A percentile compares a stretch with the other conserved stretches of the same genome.
phyloP scores from a whole-genome alignment of 1,140 invertebrate species.

The Nasonia longicornis region DNA sequence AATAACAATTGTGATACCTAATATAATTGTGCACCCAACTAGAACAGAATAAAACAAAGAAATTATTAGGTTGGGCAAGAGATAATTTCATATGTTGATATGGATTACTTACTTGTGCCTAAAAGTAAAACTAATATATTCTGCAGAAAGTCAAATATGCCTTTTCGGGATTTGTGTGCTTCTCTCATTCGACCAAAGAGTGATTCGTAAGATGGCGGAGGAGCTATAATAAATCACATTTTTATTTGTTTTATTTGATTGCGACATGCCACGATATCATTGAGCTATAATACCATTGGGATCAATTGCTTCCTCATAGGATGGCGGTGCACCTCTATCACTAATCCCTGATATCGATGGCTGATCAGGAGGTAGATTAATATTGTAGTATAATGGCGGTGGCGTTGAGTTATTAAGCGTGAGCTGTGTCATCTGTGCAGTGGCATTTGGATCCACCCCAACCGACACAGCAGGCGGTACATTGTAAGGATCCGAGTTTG shows the following conservation, averaged over 20 bases:
- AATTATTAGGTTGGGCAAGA: neutral
- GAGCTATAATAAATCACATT: conserved; percentile 63
- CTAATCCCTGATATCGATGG: conserved; percentile 51
- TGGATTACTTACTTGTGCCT: conserved; percentile 72
- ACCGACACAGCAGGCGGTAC: conserved; percentile 40
- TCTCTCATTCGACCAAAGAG: conserved; percentile 76
- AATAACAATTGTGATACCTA: conserved; percentile 74
- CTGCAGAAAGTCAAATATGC: conserved; percentile 74
- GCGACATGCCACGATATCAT: too few species aligned
- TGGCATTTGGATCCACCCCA: conserved; percentile 48
- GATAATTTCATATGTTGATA: neutral
- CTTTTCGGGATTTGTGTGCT: conserved; percentile 73
- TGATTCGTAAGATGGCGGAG: conserved; percentile 78
- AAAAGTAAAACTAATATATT: conserved; percentile 74
- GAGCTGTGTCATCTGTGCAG: conserved; percentile 44
- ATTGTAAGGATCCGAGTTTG: conserved; percentile 17
- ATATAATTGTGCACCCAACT: conserved; percentile 76
- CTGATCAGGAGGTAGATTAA: conserved; percentile 57
- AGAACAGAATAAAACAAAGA: conserved; percentile 54
- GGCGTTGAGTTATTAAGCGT: conserved; percentile 55
- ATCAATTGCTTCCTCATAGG: conserved; percentile 73
- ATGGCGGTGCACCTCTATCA: conserved; percentile 67
- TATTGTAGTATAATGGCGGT: conserved; percentile 60
- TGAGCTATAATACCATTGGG: conserved; percentile 68
- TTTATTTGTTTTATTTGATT: too few species aligned